Percentiles rank a stretch among this genome's conserved stretches.
Conservation (phyloP, 2,888 invertebrate genomes). For the Hirtodrosophila alboralis region DNA sequence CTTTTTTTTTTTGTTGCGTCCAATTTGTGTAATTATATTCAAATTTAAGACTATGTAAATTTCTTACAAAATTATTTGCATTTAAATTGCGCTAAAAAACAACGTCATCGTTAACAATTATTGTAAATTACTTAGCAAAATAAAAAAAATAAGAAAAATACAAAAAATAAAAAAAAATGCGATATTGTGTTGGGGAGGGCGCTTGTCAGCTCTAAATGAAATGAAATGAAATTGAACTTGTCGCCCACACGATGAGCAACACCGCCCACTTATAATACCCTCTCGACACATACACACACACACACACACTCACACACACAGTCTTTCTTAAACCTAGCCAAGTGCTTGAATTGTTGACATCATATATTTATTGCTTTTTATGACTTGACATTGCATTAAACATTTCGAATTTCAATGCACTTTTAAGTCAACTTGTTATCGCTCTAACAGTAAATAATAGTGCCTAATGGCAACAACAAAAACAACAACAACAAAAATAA, state of each 20-base stretch:
- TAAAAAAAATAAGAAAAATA: slow-evolving; percentile 14
- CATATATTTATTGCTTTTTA: slow-evolving; percentile 63
- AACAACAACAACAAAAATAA: slow-evolving; percentile 1
- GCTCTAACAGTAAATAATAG: slow-evolving; percentile 57
- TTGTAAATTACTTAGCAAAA: slow-evolving; percentile 68
- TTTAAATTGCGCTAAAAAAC: slow-evolving; percentile 61
- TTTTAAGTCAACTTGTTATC: slow-evolving; percentile 67
- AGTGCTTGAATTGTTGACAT: slow-evolving; percentile 60
- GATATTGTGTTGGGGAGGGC: slow-evolving; percentile 29
- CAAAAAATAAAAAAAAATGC: slow-evolving; percentile 4
- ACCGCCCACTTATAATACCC: slow-evolving; percentile 3
- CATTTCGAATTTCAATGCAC: slow-evolving; percentile 69
- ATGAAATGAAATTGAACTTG: slow-evolving; percentile 68
- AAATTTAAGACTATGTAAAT: slow-evolving; percentile 76
- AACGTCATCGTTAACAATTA: slow-evolving; percentile 68
- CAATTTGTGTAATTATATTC: slow-evolving; percentile 78
- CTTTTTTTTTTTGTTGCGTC: slow-evolving; percentile 52
- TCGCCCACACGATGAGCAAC: slow-evolving; percentile 60
- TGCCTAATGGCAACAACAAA: slow-evolving; percentile 6
- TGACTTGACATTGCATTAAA: slow-evolving; percentile 51
- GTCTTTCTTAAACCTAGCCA: slow-evolving; percentile 9
- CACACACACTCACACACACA: slow-evolving; percentile 2
- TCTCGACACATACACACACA: not conserved
- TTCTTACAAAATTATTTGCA: slow-evolving; percentile 75
- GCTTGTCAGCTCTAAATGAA: slow-evolving; percentile 49